Conservation (phyloP, 2,888 invertebrate genomes). For the Apeira syringaria region DNA sequence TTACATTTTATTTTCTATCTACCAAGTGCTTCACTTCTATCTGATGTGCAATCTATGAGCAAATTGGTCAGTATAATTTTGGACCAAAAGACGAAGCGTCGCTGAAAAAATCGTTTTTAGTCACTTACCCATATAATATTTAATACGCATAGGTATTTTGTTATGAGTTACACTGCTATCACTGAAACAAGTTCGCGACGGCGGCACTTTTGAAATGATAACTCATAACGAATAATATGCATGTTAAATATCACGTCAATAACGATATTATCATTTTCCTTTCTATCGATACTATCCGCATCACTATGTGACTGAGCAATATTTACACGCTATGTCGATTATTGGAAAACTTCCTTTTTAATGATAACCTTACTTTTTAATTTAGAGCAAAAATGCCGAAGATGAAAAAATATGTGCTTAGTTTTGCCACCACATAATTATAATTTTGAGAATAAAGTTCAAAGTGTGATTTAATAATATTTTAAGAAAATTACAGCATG, state of each 20-base stretch:
- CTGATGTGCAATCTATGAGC: constrained; percentile 73
- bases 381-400: constrained; percentile 60
- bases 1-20: constrained; percentile 53
- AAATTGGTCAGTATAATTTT: constrained; percentile 63
- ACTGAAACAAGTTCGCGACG: too few species aligned
- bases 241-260: constrained; percentile 12
- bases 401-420: constrained; percentile 57
- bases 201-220: background rate
- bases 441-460: constrained; percentile 30
- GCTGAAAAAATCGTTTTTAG: constrained; percentile 37
- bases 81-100: constrained; percentile 64
- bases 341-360: constrained; percentile 40
- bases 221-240: background rate
- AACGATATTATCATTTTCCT: constrained; percentile 16
- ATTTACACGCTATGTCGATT: constrained; percentile 55
- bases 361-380: constrained; percentile 26
- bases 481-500: constrained; percentile 27
- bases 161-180: too few species aligned
- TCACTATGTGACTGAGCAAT: constrained; percentile 59
- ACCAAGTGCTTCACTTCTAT: constrained; percentile 65
- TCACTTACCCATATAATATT: constrained; percentile 16
- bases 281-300: constrained; percentile 35
- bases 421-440: constrained; percentile 58
- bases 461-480: constrained; percentile 19
- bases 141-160: constrained; percentile 17